Percentiles rank a stretch among this genome's conserved stretches.
phyloP scores from a whole-genome alignment of 2,113 vertebrate species.

The Serinus canaria region DNA sequence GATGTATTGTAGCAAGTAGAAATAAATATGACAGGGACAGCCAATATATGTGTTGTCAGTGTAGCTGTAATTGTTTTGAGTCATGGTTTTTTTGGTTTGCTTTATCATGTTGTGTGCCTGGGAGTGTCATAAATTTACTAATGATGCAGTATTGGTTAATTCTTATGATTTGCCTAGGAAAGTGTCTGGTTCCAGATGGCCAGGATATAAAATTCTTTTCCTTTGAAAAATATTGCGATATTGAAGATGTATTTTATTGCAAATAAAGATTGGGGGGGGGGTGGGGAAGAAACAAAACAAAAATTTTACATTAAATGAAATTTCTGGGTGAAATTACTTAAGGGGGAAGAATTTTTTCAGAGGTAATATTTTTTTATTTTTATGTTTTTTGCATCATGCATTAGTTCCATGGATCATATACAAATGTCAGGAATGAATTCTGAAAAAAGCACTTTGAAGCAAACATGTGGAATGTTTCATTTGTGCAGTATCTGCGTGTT shows the following conservation, averaged over 20 bases:
- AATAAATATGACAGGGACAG: background rate
- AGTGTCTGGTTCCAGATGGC: background rate
- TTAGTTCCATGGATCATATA: background rate
- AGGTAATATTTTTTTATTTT: background rate
- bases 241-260: background rate
- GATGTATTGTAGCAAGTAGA: background rate
- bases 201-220: background rate
- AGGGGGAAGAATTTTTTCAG: background rate
- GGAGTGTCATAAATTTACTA: background rate
- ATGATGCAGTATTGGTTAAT: background rate
- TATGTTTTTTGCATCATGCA: background rate
- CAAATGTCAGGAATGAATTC: background rate
- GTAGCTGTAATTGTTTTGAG: background rate
- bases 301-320: background rate
- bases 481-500: background rate
- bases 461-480: background rate
- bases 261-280: background rate
- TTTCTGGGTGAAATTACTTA: background rate
- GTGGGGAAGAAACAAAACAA: too few species aligned
- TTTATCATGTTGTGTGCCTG: background rate
- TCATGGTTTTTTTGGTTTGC: background rate
- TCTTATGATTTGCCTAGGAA: background rate
- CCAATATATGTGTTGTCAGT: background rate
- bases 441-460: background rate
- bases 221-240: background rate